Evolutionary conservation across 2,888 invertebrate genomes (phyloP).

Genomic region (Xanthia togata): DNA sequence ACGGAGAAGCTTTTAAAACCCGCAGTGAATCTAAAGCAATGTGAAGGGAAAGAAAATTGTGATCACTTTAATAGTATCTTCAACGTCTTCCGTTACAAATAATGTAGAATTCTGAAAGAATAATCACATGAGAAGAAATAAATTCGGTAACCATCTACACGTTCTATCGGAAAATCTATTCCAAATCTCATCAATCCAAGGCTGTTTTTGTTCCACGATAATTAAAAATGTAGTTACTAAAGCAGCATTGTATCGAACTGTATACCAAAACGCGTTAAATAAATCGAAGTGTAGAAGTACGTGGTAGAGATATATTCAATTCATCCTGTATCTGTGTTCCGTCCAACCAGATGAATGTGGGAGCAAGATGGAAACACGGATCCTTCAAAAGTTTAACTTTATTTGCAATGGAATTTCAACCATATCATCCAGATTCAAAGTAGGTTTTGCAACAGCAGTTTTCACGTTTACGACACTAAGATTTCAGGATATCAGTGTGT

Average conservation of each 20-base stretch:
- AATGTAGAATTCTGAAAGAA: slow-evolving; percentile 61
- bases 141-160: slow-evolving; percentile 45
- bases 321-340: slow-evolving; percentile 86
- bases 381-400: slow-evolving; percentile 83
- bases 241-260: slow-evolving; percentile 62
- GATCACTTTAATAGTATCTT: slow-evolving; percentile 17
- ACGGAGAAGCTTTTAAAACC: slow-evolving; percentile 7
- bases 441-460: slow-evolving; percentile 56
- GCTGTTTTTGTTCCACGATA: slow-evolving; percentile 17
- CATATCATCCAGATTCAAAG: slow-evolving; percentile 36
- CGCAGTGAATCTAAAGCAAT: neutral
- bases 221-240: neutral
- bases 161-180: slow-evolving; percentile 5
- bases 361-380: slow-evolving; percentile 81
- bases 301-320: slow-evolving; percentile 85
- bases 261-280: slow-evolving; percentile 71
- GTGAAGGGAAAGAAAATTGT: slow-evolving; percentile 13
- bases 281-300: slow-evolving; percentile 70
- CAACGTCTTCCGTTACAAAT: slow-evolving; percentile 56
- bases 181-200: slow-evolving; percentile 38
- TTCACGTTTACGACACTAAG: slow-evolving; percentile 72
- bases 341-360: slow-evolving; percentile 86
- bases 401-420: slow-evolving; percentile 56
- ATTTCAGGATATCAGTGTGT: slow-evolving; percentile 74
- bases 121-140: slow-evolving; percentile 64